Base-by-base conservation (phyloP, 23 tunicate species). In the Ascidia mentula region DNA sequence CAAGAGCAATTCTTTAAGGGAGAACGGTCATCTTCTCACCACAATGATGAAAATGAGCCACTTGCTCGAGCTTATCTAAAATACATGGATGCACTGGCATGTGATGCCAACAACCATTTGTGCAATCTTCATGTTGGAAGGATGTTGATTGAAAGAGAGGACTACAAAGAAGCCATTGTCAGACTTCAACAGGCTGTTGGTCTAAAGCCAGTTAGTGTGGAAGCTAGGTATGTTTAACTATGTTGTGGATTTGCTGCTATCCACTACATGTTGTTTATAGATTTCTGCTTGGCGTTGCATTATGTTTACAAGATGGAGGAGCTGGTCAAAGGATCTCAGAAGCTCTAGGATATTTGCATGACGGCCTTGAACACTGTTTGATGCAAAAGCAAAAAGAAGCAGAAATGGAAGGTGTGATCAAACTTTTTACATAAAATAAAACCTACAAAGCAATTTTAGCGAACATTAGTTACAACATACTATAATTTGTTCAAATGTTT, bases 171-270 rank as follows among this genome's bases (percentile, higher is more conserved):
- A 40, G 92, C 93, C 3, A 1, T 93, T 24, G 36, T 69, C 34
- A 84, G 90, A 37, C 87, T 93, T 4, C 92, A 88, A 61, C 90
- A 88, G 69, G 98, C 98, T 6, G 84, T 85, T 61, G 93, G 92
- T 0, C 46, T 93, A 12, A 86, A 93, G 42, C 98, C 98, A 15
- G 75, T 46, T 36, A 93, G 78, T 61, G 85, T 88, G 17, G 89
- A 89, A 71, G 85, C 94, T 0, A 82, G 93, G 93, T 88, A 45
- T n/a, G n/a, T n/a, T n/a, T n/a, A 45, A 40, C 12, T 45, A 1
- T 42, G 45, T 53, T 53, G 15, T 42, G 15, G 15, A 42, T 42
- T 15, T n/a, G n/a, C n/a, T n/a, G n/a, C n/a, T n/a, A n/a, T n/a
- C n/a, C n/a, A n/a, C n/a, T n/a, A n/a, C n/a, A n/a, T n/a, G n/a